Base-by-base conservation (phyloP, 2,888 invertebrate genomes). In the Volucella inflata region DNA sequence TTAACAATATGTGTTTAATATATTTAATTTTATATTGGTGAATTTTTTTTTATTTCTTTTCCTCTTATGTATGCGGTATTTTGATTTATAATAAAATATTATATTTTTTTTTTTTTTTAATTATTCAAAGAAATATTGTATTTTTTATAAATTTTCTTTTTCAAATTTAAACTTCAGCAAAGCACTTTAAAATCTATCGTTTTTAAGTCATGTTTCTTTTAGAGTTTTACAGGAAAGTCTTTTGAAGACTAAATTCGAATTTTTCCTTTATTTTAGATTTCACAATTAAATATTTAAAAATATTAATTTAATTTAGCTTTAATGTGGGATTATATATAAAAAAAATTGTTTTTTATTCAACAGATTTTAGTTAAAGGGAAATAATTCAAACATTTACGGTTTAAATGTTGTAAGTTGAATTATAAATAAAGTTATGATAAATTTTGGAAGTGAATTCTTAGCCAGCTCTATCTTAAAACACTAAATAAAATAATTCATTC, bases 181-280 rank as follows among this genome's bases (percentile, higher is more conserved):
- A 30, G 30, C 30, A 30, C 30, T 30, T 30, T 30, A 30, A 30
- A 30, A 30, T 30, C 30, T 30, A 30, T 30, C 6, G 30, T 11
- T 17, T 46, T 48, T 55, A 21, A 11, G 44, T 55, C 2, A 38
- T 38, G 0, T 46, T 50, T 42, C 64, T 17, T 40, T 72, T 46
- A 11, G 9, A 30, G 59, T 38, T 57, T 16, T 44, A 21, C 14
- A 30, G 30, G 48, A 64, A 70, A 77, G 78, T 50, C 78, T 64
- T 78, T 64, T 42, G 1, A 78, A 71, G 78, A 64, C 46, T 71
- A 64, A 64, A 75, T 75, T 80, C 75, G 48, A 40, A 21, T 72
- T 46, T 57, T 36, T 70, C 6, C 36, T 14, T 17, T 17, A 17
- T 14, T 16, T 50, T 40, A 40, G 46, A 55, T 50, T 9, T 64